Percentiles rank a stretch among this genome's conserved stretches.
These are phyloP conservation scores for Pristiophorus japonicus DNA, from an alignment of 2,113 vertebrate genomes.

Conservation along the genomic window DNA sequence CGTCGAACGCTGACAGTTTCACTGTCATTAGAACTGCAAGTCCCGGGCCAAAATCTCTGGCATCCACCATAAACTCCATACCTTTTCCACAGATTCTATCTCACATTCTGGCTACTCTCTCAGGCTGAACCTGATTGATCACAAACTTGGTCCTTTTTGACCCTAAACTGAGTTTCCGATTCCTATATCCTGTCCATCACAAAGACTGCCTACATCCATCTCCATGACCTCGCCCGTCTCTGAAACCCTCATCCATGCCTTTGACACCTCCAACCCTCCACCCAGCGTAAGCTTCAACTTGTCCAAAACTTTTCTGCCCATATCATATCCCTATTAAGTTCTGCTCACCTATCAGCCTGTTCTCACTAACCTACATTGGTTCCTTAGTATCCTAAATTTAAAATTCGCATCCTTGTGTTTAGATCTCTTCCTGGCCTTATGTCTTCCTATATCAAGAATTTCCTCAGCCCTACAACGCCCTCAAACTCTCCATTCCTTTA, in stretches of 20 bases:
- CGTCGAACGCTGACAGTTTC: no score
- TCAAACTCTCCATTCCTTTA: background rate
- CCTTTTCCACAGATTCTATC: background rate
- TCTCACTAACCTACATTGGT: background rate
- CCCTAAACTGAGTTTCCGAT: background rate
- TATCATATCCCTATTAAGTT: background rate
- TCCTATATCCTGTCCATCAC: no score
- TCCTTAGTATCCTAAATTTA: background rate
- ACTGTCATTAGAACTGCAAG: no score
- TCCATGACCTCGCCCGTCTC: no score
- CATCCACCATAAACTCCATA: background rate
- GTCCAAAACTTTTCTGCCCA: background rate
- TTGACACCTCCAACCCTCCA: no score
- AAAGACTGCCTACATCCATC: no score
- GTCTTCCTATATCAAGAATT: background rate
- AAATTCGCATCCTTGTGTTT: background rate
- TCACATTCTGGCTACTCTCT: background rate
- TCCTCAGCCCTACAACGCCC: background rate
- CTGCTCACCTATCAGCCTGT: no score
- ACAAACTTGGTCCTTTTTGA: background rate
- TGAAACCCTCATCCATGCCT: no score
- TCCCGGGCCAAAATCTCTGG: background rate
- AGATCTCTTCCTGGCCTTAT: background rate
- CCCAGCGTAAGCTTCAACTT: no score
- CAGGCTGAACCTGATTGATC: background rate